phyloP scores from a whole-genome alignment of 1,140 invertebrate genomes.

The Sminthurides bifidus region DNA sequence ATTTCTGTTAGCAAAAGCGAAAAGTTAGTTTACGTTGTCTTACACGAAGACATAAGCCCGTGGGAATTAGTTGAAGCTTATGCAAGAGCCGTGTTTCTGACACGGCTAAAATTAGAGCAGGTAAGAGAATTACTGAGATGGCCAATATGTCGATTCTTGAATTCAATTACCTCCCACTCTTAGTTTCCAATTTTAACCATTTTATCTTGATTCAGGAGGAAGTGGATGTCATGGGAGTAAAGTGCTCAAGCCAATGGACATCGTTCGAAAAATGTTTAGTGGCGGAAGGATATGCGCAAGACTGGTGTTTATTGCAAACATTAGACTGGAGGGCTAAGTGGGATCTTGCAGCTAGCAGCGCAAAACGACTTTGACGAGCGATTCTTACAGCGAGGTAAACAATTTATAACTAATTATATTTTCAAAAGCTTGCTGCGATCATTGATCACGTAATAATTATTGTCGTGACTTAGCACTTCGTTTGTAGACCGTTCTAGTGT shows the following conservation, averaged over 20 bases:
- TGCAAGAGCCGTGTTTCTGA: constrained; percentile 39
- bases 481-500: too few relatives aligned
- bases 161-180: too few relatives aligned
- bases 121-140: neutral
- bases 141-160: neutral
- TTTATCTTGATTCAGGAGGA: neutral
- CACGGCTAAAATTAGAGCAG: neutral
- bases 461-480: too few relatives aligned
- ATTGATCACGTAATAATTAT: too few relatives aligned
- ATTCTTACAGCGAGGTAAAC: too few relatives aligned
- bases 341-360: too few relatives aligned
- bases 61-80: constrained; percentile 43
- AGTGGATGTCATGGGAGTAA: neutral
- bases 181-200: too few relatives aligned
- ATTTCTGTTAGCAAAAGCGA: constrained; percentile 39
- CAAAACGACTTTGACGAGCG: too few relatives aligned
- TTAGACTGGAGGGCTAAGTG: constrained; percentile 28
- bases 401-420: too few relatives aligned
- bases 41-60: constrained; percentile 38
- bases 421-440: too few relatives aligned
- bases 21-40: constrained; percentile 39
- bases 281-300: constrained; percentile 1
- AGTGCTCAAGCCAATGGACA: neutral
- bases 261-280: neutral
- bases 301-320: constrained; percentile 16